Evolutionary conservation across 1,140 invertebrate genomes (phyloP), one percentile per base, ranked within the genome.

Genomic region (Artemia franciscana): DNA sequence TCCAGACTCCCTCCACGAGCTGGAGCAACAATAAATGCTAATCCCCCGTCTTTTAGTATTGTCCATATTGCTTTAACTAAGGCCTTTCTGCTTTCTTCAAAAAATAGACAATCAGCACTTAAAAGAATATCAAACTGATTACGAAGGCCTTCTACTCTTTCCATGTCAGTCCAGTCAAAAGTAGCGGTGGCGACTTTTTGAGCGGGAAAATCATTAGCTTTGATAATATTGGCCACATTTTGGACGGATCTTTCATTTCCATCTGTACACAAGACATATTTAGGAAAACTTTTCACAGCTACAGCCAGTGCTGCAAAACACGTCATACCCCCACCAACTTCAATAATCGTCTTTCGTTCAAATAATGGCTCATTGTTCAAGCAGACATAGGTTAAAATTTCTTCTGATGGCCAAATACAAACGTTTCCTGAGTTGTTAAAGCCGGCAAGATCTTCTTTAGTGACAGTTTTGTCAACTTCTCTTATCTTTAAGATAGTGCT

Each of bases 401-500:
- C 87, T 73, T 91, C 87, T 4, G 87, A 88, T 12, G 87, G 86
- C 88, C 88, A 91, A 2, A 90, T 81, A 74, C 86, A 88, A 4
- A 90, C 80, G 73, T 90, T 90, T 15, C 88, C 88, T 1, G 87
- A 90, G 67, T 90, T 90, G 71, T 91, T 89, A 73, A 89, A 90
- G 1, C 86, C 87, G 71, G 84, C 82, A 24, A 90, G 73, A 62
- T 73, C 71, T 30, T 39, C 30, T 51, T 18, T 51, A 15, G 39
- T 51, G 12, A 51, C 39, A 15, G 39, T 51, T 18, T 51, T 51
- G 12, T 51, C 39, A 12, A 51, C 39, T 51, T 51, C 39, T 15
- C 39, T 12, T 12, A 51, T 51, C 21, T 51, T 51, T 12, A 51
- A 18, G 12, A 51, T 15, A 51, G 12, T 18, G 39, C 21, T 18